phyloP scores from a whole-genome alignment of 1,140 invertebrate species.

The Ladona fulva region DNA sequence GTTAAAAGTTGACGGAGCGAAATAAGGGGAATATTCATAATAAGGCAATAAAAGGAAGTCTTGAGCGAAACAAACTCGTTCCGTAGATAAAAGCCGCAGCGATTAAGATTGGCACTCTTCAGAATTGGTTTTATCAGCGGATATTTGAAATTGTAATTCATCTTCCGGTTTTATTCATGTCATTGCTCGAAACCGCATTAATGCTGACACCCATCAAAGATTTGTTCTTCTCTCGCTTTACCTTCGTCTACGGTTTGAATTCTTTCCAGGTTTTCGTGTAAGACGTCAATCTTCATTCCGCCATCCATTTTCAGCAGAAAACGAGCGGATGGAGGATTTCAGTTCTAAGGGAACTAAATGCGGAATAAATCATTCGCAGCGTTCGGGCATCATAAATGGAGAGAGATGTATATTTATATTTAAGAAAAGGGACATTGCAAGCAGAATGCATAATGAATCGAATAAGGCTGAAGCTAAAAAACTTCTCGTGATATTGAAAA shows the following conservation, averaged over 20 bases:
- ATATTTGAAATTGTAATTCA: conserved; percentile 8
- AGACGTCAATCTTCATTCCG: not conserved
- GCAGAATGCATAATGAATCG: not conserved
- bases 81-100: not conserved
- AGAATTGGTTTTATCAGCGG: not conserved
- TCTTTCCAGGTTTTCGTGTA: not conserved
- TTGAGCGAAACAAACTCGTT: no score
- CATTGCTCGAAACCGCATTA: not conserved
- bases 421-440: not conserved
- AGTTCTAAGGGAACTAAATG: not conserved
- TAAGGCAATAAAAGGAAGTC: no score
- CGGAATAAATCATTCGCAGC: not conserved
- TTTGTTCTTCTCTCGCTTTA: not conserved
- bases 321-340: not conserved
- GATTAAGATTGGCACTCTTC: not conserved
- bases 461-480: not conserved
- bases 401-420: not conserved
- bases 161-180: not conserved
- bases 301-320: not conserved
- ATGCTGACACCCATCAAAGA: not conserved
- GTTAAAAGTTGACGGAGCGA: no score
- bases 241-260: not conserved
- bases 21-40: no score
- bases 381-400: not conserved
- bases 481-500: no score